A percentile compares a stretch with the other conserved stretches of the same genome.
Evolutionary conservation across 2,113 vertebrate genomes (phyloP).

Genomic region (zebrafish (Danio rerio)): DNA sequence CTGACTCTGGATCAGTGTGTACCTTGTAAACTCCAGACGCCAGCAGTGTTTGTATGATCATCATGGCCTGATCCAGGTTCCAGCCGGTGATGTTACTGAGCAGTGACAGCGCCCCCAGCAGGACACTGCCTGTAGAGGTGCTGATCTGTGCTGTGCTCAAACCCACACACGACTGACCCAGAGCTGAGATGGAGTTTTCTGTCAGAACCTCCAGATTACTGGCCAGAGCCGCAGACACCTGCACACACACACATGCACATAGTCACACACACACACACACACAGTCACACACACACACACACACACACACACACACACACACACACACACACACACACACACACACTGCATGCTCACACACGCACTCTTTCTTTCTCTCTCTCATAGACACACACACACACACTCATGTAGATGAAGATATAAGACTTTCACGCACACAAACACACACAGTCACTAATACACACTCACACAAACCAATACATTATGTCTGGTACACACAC

Average conservation of each 20-base stretch:
- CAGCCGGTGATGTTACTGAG: constrained; percentile 65
- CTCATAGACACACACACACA: no score
- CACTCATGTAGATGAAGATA: no score
- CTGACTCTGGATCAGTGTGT: no score
- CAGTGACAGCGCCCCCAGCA: constrained; percentile 24
- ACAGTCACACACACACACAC: no score
- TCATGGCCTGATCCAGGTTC: constrained; percentile 68
- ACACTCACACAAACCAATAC: no score
- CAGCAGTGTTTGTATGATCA: constrained; percentile 62
- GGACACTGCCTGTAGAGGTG: neutral
- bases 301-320: no score
- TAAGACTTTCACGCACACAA: constrained; percentile 5
- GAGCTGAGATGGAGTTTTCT: constrained; percentile 22
- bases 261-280: no score
- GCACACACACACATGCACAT: neutral
- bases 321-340: no score
- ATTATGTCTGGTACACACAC: no score
- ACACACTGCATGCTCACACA: no score
- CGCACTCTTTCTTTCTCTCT: no score
- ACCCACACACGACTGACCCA: constrained; percentile 63
- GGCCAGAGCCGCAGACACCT: constrained; percentile 70
- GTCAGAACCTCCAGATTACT: constrained; percentile 60
- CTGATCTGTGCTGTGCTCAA: constrained; percentile 66
- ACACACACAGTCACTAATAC: no score
- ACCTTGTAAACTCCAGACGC: constrained; percentile 64